phyloP scores from a whole-genome alignment of 2,888 invertebrate species.

The Lydus trimaculatus region DNA sequence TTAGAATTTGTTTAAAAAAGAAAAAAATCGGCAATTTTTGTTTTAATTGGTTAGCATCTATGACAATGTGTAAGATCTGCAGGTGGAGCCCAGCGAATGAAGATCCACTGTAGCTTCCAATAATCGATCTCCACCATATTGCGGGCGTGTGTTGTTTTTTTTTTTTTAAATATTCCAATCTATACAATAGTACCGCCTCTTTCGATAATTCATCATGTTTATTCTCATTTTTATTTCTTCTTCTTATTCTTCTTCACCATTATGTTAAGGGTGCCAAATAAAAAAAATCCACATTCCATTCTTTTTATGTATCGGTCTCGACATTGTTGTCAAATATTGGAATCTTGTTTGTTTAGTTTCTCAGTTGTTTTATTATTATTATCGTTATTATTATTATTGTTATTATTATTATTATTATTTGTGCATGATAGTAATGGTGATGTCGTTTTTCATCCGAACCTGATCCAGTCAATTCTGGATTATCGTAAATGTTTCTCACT shows the following conservation, averaged over 20 bases:
- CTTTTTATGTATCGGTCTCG: neutral
- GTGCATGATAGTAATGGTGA: neutral
- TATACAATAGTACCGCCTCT: conserved; percentile 49
- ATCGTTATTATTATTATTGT: too few species aligned
- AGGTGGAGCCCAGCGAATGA: neutral
- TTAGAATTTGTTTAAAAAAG: neutral
- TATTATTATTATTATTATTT: neutral
- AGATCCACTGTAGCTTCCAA: neutral
- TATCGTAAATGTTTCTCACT: conserved; percentile 16
- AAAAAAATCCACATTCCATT: conserved; percentile 22
- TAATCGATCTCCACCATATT: conserved; percentile 48
- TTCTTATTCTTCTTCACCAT: neutral
- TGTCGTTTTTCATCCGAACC: neutral
- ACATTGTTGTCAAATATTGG: neutral
- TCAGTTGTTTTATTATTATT: neutral
- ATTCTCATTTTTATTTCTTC: conserved; percentile 11
- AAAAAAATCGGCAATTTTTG: too few species aligned
- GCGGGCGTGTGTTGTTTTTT: conserved; percentile 55
- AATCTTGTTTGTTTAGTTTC: neutral
- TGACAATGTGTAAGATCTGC: neutral
- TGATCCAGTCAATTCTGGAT: conserved; percentile 18
- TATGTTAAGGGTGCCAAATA: neutral
- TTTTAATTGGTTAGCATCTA: too few species aligned
- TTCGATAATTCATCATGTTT: conserved; percentile 50
- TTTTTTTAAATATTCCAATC: conserved; percentile 40